These are phyloP conservation scores for Trypoxylus dichotomus DNA, from an alignment of 1,140 invertebrate species.

Conservation along the genomic window DNA sequence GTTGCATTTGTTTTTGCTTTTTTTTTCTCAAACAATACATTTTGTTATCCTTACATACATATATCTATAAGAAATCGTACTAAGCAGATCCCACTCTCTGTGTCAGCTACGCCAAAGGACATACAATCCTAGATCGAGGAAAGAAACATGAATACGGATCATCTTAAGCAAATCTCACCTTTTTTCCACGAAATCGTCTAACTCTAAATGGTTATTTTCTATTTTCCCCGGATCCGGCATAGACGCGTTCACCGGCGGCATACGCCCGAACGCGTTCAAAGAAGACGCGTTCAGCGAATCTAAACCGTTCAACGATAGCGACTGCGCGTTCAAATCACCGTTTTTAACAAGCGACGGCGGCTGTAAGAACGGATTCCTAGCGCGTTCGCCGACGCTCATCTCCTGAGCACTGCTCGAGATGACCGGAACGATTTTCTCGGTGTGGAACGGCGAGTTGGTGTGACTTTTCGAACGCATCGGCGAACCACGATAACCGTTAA, in stretches of 20 bases:
- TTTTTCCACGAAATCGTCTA: constrained; percentile 17
- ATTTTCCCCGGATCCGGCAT: neutral
- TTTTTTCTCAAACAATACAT: neutral
- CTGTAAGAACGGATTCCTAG: neutral
- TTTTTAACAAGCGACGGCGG: neutral
- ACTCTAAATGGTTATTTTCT: constrained; percentile 8
- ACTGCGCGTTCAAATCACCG: neutral
- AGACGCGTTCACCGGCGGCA: neutral
- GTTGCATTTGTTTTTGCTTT: neutral
- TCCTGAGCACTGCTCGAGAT: neutral
- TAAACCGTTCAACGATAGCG: constrained; percentile 22
- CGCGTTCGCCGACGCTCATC: neutral
- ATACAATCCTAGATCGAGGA: neutral
- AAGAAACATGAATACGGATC: neutral
- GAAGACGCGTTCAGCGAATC: constrained; percentile 10
- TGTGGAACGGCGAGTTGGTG: constrained; percentile 18
- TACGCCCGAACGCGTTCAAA: constrained; percentile 13
- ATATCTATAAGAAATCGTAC: neutral
- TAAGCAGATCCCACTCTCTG: neutral
- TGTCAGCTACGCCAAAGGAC: neutral
- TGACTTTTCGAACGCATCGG: constrained; percentile 15
- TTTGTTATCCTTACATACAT: neutral
- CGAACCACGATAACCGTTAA: neutral
- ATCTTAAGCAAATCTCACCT: constrained; percentile 22
- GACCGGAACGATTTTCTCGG: neutral